A percentile compares a stretch with the other conserved stretches of the same genome.
phyloP scores from a whole-genome alignment of 2,113 vertebrate genomes.

The Phrynocephalus versicolor region DNA sequence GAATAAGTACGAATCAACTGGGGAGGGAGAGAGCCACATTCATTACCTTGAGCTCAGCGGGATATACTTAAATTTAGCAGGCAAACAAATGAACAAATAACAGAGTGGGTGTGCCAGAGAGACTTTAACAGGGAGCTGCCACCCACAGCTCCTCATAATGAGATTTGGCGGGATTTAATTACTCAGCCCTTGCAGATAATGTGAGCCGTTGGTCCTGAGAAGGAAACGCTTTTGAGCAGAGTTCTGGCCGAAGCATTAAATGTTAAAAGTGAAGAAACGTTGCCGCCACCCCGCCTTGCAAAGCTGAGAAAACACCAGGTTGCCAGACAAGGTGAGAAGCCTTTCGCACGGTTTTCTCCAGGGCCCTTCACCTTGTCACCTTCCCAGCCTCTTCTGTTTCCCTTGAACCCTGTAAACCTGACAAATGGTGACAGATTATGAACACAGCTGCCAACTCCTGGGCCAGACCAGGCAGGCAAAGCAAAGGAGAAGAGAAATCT shows the following conservation, averaged over 20 bases:
- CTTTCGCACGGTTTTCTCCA: neutral
- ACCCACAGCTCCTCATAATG: neutral
- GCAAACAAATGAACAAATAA: neutral
- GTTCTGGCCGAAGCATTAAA: constrained; percentile 13
- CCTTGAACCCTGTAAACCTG: constrained; percentile 44
- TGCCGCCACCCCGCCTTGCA: neutral
- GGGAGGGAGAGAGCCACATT: too few species aligned
- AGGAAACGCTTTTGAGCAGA: constrained; percentile 25
- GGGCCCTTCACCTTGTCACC: constrained; percentile 25
- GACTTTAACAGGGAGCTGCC: too few species aligned
- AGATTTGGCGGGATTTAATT: neutral
- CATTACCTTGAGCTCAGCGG: too few species aligned
- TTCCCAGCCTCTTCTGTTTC: constrained; percentile 26
- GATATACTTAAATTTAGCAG: neutral
- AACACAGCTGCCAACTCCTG: constrained; percentile 57
- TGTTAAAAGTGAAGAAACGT: constrained; percentile 49
- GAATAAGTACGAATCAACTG: too few species aligned
- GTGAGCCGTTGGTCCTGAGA: neutral
- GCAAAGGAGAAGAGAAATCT: neutral
- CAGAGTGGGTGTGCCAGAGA: too few species aligned
- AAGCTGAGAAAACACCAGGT: constrained; percentile 61
- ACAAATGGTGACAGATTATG: constrained; percentile 37
- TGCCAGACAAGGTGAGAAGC: constrained; percentile 49
- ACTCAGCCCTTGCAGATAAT: constrained; percentile 9
- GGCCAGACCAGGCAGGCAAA: constrained; percentile 40